phyloP scores from a whole-genome alignment of 1,140 invertebrate genomes.

The Trachymyrmex cornetzi region DNA sequence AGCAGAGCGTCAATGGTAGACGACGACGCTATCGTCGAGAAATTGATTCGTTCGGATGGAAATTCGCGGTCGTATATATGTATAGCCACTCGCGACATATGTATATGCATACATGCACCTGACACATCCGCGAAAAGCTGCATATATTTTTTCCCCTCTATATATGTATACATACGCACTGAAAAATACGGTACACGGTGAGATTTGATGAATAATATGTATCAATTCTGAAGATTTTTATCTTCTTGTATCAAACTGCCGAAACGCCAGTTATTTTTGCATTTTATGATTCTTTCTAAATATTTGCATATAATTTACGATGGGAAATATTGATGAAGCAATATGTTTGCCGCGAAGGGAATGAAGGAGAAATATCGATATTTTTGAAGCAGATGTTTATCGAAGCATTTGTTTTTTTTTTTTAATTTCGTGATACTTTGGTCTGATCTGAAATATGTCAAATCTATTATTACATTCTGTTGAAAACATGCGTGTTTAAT shows the following conservation, averaged over 20 bases:
- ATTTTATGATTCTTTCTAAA: not conserved
- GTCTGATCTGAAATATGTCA: constrained; percentile 26
- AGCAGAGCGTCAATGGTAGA: constrained; percentile 43
- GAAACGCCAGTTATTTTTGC: constrained; percentile 12
- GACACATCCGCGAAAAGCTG: not conserved
- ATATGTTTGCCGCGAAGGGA: not conserved
- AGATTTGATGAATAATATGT: not conserved
- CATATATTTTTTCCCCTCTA: constrained; percentile 41
- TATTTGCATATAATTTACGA: constrained; percentile 34
- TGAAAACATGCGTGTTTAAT: not conserved
- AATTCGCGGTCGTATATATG: constrained; percentile 64
- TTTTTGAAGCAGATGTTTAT: not conserved
- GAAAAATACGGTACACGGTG: not conserved
- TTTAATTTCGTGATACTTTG: not conserved
- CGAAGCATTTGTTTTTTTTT: not conserved
- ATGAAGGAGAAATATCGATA: not conserved
- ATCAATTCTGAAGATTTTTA: constrained; percentile 17
- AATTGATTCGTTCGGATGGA: constrained; percentile 78
- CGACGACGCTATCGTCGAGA: constrained; percentile 64
- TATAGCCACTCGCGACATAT: constrained; percentile 17
- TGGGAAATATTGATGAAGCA: not conserved
- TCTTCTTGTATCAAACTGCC: not conserved
- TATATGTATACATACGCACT: not conserved
- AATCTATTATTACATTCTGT: constrained; percentile 8
- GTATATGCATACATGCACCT: constrained; percentile 14